Evolutionary conservation across 2,888 invertebrate species (phyloP), one percentile per base, ranked within the genome.

Genomic region (Epistrophe grossulariae): DNA sequence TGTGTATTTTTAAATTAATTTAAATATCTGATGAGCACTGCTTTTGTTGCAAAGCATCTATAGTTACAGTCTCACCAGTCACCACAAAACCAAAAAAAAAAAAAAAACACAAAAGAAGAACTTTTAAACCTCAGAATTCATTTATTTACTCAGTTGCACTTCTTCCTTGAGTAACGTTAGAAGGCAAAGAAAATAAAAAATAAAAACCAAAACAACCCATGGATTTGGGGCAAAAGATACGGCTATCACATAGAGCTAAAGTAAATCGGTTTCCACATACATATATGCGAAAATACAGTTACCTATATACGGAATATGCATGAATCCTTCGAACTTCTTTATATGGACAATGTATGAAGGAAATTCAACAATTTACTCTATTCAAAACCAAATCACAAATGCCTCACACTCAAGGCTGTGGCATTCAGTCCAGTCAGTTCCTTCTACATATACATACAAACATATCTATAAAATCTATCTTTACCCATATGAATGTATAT

Each of bases 311-410:
- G 24, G 9, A 40, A 60, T 13, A 73, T 60, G 7, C 11, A 17
- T 50, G 31, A 6, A 76, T 43, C 11, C 35, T 28, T 52, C 40
- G 52, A 43, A 70, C 43, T 52, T 19, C 28, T 15, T 60, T 57
- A 57, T 57, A 57, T 19, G 5, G 24, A 52, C 59, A 59, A 48
- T 48, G 59, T 68, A 31, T 38, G 38, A n/a, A 19, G 60, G 50
- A 68, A 19, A 68, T 77, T 60, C 45, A 66, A 68, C 68, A 70
- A 45, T 28, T 50, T 48, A 82, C 72, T 72, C 43, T 45, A 52
- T 72, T 72, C 31, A 43, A 82, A 82, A 78, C 77, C 72, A 82
- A 82, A 82, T 82, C 77, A 72, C 66, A 82, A 66, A 57, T 43
- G 72, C 50, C 77, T 43, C n/a, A 57, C 48, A 59, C 60, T 40